Percentiles rank a stretch among this genome's conserved stretches.
Conservation (phyloP, 2,113 vertebrate genomes). For the Tapirus terrestris region DNA sequence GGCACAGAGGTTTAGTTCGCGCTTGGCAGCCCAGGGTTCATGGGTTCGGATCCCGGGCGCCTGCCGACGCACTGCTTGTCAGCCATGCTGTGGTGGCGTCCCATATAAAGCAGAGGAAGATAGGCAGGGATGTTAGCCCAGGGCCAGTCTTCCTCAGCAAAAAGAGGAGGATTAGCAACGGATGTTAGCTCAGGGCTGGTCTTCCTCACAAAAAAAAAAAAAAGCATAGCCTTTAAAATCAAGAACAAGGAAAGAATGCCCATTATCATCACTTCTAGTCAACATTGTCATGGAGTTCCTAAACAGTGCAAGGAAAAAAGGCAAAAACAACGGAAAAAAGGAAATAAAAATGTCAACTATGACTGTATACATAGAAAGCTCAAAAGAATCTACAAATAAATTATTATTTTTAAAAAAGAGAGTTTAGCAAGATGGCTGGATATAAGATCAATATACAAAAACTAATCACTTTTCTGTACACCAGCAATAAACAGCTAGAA, state of each 20-base stretch:
- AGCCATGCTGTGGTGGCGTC: too few species aligned
- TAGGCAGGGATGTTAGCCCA: too few species aligned
- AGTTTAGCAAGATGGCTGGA: neutral
- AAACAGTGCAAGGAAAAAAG: neutral
- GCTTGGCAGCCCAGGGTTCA: too few species aligned
- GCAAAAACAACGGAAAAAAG: neutral
- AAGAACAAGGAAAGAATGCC: constrained; percentile 5
- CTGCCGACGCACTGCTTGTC: too few species aligned
- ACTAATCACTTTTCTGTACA: neutral
- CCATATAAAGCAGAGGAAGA: too few species aligned
- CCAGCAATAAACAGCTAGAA: neutral
- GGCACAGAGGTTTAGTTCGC: too few species aligned
- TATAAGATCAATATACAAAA: constrained; percentile 11
- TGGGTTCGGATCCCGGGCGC: too few species aligned
- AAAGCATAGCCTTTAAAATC: constrained; percentile 1
- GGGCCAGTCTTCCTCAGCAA: too few species aligned
- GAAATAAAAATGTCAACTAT: constrained; percentile 7
- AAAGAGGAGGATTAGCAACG: too few species aligned
- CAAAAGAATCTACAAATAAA: neutral
- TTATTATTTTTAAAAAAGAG: neutral
- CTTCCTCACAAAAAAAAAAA: too few species aligned
- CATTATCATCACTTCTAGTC: neutral
- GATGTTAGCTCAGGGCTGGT: too few species aligned
- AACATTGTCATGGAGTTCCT: neutral
- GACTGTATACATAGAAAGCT: neutral